Base-by-base conservation (phyloP, 2,888 invertebrate genomes). In the Mechanitis messenoides region DNA sequence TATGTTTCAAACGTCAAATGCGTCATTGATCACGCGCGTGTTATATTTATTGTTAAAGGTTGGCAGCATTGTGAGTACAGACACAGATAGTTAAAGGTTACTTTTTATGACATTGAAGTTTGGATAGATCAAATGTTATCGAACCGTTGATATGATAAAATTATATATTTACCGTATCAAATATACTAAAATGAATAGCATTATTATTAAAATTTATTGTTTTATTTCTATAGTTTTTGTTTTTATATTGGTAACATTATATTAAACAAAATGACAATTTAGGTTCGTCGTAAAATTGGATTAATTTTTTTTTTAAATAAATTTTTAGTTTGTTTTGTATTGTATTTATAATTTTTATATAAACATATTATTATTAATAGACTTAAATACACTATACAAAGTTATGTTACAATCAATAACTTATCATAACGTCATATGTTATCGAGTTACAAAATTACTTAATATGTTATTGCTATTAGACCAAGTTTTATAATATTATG, bases 41-140 rank as follows among this genome's bases (percentile, higher is more conserved):
- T 60, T 45, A 28, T 55, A 56, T 60, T 58, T 58, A 56, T 58
- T 12, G 62, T 20, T 20, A 20, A 20, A 20, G 20, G 20, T 62
- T 60, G 56, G 62, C 60, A 65, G 62, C 59, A 59, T 50, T 62
- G 53, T 42, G 20, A 20, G 20, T 53, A 42, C 33, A 33, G 28
- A 50, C 46, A 46, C 55, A 57, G 47, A 53, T 61, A 56, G 58
- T 64, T 55, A 61, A 61, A 65, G 62, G 62, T 62, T 65, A 62
- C 53, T 58, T 53, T 60, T 61, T 60, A 62, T 65, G 64, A 62
- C 64, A 65, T 62, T 65, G 64, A 60, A 60, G 58, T 56, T 55
- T 62, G 58, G 50, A 64, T 64, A 59, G 59, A 67, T 66, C 65
- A 62, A 63, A 65, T 65, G 58, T 56, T 59, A 66, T 61, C 47